Evolutionary conservation across 2,888 invertebrate genomes (phyloP), one percentile per base, ranked within the genome.

Genomic region (Neria commutata): DNA sequence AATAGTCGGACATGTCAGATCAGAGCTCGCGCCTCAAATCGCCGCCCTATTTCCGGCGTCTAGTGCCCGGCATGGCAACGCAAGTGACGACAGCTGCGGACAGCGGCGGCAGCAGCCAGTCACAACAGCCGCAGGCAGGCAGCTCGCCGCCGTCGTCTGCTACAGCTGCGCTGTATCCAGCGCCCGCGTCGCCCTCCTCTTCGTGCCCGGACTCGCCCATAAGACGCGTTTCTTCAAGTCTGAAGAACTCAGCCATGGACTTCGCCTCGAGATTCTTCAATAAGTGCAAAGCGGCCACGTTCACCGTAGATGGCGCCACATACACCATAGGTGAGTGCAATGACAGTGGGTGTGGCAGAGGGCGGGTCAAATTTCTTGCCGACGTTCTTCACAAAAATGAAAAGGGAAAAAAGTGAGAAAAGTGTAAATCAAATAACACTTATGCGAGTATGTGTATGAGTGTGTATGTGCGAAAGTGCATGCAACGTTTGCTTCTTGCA

Each of bases 221-320:
- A 60, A 73, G 79, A 6, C 74, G 79, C n/a, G 81, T 80, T 21
- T 78, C 80, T 54, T 77, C 81, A 47, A 77, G 73, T 57, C 65
- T 80, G 58, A 77, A 75, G 62, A 78, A 76, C 50, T 78, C 80
- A 5, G 80, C 80, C 10, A 65, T 81, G 67, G 79, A 75, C 56
- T 78, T 81, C 60, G 81, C 80, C 5, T 77, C 80, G 37, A 87
- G 88, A 74, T 80, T 89, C 63, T 88, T 89, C 83, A 89, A 89
- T 84, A 92, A 92, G 83, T 92, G 92, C 84, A 91, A 92, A 84
- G 92, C 92, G 81, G 92, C 92, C 54, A 92, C 92, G 62, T 92
- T 92, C 81, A 91, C 91, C 73, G 87, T 92, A 81, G 92, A 92
- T 83, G 92, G 92, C 78, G 91, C 91, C 67, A 91, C 91, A 66